A percentile compares a stretch with the other conserved stretches of the same genome.
Conservation (phyloP, 2,113 vertebrate genomes). For the Chiloscyllium plagiosum region DNA sequence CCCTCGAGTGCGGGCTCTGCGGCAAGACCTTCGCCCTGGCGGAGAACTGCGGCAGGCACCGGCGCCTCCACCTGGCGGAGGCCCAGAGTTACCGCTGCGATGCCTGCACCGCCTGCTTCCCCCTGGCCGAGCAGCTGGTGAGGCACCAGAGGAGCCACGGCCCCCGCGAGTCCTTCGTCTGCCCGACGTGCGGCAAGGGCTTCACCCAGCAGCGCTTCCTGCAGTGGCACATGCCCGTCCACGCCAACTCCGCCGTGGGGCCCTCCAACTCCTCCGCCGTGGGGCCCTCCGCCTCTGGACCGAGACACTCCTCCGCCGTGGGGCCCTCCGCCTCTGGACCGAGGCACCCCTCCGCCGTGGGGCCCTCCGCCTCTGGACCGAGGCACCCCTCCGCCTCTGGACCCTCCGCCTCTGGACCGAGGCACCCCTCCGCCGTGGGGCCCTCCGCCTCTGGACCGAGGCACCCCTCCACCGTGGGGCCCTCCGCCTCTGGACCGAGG, state of each 20-base stretch:
- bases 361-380: too few species aligned
- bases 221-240: background rate
- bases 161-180: background rate
- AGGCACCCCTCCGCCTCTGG: background rate
- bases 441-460: too few species aligned
- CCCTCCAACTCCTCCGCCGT: too few species aligned
- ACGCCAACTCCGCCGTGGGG: background rate
- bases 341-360: too few species aligned
- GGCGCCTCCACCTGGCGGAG: slow-evolving; percentile 32
- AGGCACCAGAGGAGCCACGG: background rate
- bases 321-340: too few species aligned
- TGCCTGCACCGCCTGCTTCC: slow-evolving; percentile 35
- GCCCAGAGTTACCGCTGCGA: slow-evolving; percentile 28
- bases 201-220: background rate
- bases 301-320: too few species aligned
- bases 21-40: slow-evolving; percentile 38
- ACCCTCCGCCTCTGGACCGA: too few species aligned
- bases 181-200: background rate
- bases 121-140: background rate
- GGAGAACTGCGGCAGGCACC: slow-evolving; percentile 33
- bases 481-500: too few species aligned
- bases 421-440: background rate
- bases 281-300: too few species aligned
- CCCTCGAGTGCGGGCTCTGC: slow-evolving; percentile 35
- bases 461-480: too few species aligned